Evolutionary conservation across 1,140 invertebrate species (phyloP).

Genomic region (Oncopodura yosiiana): DNA sequence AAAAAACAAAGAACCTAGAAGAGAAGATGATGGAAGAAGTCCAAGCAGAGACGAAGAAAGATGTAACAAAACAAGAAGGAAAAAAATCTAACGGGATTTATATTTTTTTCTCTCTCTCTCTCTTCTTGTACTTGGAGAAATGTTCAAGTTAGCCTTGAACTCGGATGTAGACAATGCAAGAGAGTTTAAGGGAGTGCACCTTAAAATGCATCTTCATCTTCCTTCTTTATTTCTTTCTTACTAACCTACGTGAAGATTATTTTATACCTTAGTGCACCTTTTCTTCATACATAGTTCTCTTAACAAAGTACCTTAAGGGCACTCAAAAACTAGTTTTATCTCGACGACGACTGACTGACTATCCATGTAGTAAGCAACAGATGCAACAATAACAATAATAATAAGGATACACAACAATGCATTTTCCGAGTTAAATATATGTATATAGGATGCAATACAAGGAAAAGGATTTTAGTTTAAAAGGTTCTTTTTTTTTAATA

Average conservation of each 20-base stretch:
- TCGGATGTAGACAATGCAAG: neutral
- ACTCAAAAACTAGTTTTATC: too few species aligned
- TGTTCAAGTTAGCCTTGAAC: neutral
- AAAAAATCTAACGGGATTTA: constrained; percentile 26
- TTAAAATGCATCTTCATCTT: neutral
- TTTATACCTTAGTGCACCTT: neutral
- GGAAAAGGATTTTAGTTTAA: too few species aligned
- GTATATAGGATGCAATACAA: too few species aligned
- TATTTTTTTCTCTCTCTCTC: constrained; percentile 2
- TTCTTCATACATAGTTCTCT: too few species aligned
- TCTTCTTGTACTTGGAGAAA: constrained; percentile 23
- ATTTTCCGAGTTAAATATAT: too few species aligned
- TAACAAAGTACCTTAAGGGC: too few species aligned
- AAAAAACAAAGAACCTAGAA: neutral
- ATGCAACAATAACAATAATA: too few species aligned
- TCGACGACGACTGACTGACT: too few species aligned
- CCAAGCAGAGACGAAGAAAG: neutral
- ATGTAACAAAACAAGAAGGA: neutral
- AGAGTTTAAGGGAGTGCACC: neutral
- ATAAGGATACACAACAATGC: too few species aligned
- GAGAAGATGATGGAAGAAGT: neutral
- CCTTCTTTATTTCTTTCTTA: neutral
- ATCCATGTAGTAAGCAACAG: too few species aligned
- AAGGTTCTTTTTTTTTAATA: too few species aligned
- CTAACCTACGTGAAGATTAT: neutral